A percentile compares a stretch with the other conserved stretches of the same genome.
These are phyloP conservation scores for Oreohelix idahoensis DNA, from an alignment of 1,140 invertebrate genomes.

Conservation along the genomic window DNA sequence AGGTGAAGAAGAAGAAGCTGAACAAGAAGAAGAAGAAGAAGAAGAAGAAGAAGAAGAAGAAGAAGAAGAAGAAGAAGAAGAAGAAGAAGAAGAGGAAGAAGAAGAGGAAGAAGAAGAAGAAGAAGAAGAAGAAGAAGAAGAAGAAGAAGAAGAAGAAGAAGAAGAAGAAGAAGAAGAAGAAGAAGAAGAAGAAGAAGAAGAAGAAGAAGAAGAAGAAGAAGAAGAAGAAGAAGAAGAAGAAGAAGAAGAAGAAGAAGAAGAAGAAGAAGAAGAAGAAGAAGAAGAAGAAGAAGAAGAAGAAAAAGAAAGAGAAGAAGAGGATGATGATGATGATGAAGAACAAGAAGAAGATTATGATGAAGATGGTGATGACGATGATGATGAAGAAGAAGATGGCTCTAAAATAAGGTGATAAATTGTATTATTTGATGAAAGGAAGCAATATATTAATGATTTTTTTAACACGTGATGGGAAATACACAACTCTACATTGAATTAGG, in stretches of 20 bases:
- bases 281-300: background rate
- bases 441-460: too few relatives aligned
- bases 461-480: too few relatives aligned
- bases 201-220: background rate
- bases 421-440: too few relatives aligned
- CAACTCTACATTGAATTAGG: too few relatives aligned
- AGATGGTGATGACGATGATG: too few relatives aligned
- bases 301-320: background rate
- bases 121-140: background rate
- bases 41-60: too few relatives aligned
- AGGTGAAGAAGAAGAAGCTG: too few relatives aligned
- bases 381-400: background rate
- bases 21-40: too few relatives aligned
- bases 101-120: background rate
- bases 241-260: background rate
- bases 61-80: background rate
- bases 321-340: too few relatives aligned
- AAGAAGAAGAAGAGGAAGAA: background rate
- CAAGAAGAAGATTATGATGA: too few relatives aligned
- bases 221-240: background rate
- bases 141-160: background rate
- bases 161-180: background rate
- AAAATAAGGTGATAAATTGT: background rate
- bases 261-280: background rate
- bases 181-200: background rate